These are phyloP conservation scores for Melanaphis sacchari DNA, from an alignment of 1,140 invertebrate species.

Conservation along the genomic window DNA sequence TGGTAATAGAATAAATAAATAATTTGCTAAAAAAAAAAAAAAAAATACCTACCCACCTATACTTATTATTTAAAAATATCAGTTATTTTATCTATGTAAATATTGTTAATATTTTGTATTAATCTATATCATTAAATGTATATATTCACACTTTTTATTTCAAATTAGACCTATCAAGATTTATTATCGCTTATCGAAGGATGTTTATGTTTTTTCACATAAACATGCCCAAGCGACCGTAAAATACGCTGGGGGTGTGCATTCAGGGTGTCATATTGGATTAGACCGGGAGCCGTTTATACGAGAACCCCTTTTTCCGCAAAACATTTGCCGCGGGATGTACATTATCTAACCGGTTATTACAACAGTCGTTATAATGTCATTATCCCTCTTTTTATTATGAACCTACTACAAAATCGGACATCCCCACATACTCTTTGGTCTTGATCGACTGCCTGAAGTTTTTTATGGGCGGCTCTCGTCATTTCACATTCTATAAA, in stretches of 20 bases:
- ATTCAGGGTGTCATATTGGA: constrained; percentile 54
- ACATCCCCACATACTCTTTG: not conserved
- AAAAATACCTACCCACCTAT: too few relatives aligned
- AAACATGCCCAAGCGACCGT: constrained; percentile 40
- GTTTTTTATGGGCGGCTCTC: not conserved
- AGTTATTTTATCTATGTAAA: too few relatives aligned
- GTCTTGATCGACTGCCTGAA: constrained; percentile 3
- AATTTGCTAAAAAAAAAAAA: too few relatives aligned
- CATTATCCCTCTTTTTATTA: constrained; percentile 51
- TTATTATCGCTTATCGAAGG: constrained; percentile 23
- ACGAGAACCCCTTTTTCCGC: constrained; percentile 42
- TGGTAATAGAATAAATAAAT: not conserved
- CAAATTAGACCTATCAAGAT: constrained; percentile 28
- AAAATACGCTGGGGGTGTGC: constrained; percentile 46
- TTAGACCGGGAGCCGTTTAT: constrained; percentile 17
- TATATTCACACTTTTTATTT: not conserved
- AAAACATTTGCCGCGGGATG: constrained; percentile 53
- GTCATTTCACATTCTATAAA: not conserved
- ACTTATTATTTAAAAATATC: too few relatives aligned
- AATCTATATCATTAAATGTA: too few relatives aligned
- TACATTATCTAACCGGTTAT: constrained; percentile 56
- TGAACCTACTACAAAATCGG: not conserved
- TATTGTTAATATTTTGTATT: too few relatives aligned
- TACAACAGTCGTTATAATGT: constrained; percentile 54
- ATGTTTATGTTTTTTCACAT: constrained; percentile 49